Evolutionary conservation across 2,113 vertebrate genomes (phyloP), one percentile per base, ranked within the genome.

Genomic region (Hipposideros armiger): DNA sequence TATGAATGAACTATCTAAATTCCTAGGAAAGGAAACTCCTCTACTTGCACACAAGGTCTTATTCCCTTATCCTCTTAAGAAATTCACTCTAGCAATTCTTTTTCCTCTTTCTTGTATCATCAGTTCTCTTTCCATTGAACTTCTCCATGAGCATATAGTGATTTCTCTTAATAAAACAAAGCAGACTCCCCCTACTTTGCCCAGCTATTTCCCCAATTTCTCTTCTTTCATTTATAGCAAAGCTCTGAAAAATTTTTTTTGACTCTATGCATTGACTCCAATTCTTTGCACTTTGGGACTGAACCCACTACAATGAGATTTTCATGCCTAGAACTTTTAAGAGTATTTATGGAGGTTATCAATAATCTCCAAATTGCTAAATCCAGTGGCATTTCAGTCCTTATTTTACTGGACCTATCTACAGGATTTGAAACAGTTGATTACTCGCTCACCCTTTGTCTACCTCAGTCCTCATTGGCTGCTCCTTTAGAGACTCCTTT

Each of bases 171-270:
- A 22, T 14, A 78, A 93, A 90, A 10, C 7, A 77, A 81, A 54
- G 2, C 8, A 40, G 64, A 77, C 24, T 20, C 0, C 24, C 47
- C 40, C 36, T 91, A 45, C 7, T 66, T 70, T 32, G 56, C 67
- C 32, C 14, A 64, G 7, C 32, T 83, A 72, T 42, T 42, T 19
- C 11, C 0, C 20, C 24, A 13, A 11, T 60, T 90, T 70, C 67
- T 85, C 8, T 88, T 17, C 16, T 69, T 85, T 89, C 5, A 83
- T 54, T 97, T 93, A 42, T 10, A 58, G 16, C 15, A 90, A 90
- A 81, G 24, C 2, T 20, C 7, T 64, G 84, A 45, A 95, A 19
- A 95, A 19, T 88, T 80, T 77, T 67, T 88, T 80, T 77, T 67
- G 36, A 9, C 15, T 62, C 20, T 62, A 13, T 78, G 30, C 17